Base-by-base conservation (phyloP, 1,140 invertebrate species). In the Habropoda laboriosa region DNA sequence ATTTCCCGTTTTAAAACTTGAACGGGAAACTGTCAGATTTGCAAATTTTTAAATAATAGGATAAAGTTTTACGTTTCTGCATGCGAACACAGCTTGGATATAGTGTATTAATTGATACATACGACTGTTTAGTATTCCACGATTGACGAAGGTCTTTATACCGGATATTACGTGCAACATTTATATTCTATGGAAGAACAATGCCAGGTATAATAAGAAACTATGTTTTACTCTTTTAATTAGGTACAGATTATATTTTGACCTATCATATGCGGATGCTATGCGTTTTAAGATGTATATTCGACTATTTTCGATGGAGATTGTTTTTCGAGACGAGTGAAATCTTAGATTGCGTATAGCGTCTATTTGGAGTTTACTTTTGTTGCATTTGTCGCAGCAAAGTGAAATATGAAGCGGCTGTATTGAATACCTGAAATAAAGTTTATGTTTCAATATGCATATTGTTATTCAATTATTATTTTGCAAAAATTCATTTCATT, bases 351-450 rank as follows among this genome's bases (percentile, higher is more conserved):
- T 38, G 24, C 45, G 27, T 53, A 7, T 0, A 8, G 27, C 24
- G 2, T 55, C 4, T n/a, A 16, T 42, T 42, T 55, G 18, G 27
- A 10, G 13, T 24, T 55, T 57, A 55, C 16, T 70, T 40, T 45
- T 60, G 27, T 68, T 60, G 58, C 45, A 70, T 68, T 51, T 49
- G 47, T 35, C 78, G 47, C 4, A 79, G 70, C 7, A 86, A 32
- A 27, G 84, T 63, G 40, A 81, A 84, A 51, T 74, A 86, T 2
- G 84, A 86, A 10, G 24, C 55, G 4, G 75, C 82, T 12, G 79
- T 58, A 21, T 81, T 78, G 42, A 84, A 81, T 35, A 84, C 67
- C 84, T 86, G 24, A n/a, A 79, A 81, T 27, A 8, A 60, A 67
- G 12, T 35, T 40, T 63, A 24, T 8, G 32, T 21, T 57, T 63